These are phyloP conservation scores for Orchestes rusci DNA, from an alignment of 2,888 invertebrate species.

Conservation along the genomic window DNA sequence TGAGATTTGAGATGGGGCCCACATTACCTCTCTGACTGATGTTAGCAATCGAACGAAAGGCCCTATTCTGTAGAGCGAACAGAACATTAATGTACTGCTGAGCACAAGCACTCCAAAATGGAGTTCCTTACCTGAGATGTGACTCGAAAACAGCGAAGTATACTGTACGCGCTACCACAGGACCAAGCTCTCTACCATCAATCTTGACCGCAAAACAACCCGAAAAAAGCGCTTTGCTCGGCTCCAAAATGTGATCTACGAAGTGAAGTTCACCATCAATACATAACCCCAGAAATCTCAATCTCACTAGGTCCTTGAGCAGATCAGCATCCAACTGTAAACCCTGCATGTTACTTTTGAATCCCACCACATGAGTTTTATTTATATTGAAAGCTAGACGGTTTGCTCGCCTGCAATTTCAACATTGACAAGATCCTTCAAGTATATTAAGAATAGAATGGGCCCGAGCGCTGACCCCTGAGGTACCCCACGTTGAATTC, in stretches of 20 bases:
- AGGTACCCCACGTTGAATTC: neutral
- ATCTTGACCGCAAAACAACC: neutral
- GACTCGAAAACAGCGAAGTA: neutral
- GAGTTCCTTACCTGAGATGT: neutral
- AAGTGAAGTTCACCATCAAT: neutral
- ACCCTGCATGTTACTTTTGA: neutral
- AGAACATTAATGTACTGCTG: neutral
- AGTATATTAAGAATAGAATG: neutral
- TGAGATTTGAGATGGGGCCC: no score
- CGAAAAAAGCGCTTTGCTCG: neutral
- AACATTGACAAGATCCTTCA: no score
- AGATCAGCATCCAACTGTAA: neutral
- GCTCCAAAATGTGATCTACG: neutral
- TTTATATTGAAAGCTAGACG: neutral
- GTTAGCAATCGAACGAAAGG: no score
- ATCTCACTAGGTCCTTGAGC: neutral
- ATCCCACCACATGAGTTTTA: neutral
- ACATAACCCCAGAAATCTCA: neutral
- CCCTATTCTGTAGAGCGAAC: neutral
- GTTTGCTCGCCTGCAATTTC: neutral
- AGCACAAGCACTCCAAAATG: neutral
- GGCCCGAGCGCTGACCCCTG: neutral
- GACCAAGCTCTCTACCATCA: neutral
- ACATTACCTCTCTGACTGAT: no score
- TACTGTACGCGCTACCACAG: neutral